Evolutionary conservation across 2,797 vertebrate species (phyloP).

Genomic region (Scyliorhinus canicula): DNA sequence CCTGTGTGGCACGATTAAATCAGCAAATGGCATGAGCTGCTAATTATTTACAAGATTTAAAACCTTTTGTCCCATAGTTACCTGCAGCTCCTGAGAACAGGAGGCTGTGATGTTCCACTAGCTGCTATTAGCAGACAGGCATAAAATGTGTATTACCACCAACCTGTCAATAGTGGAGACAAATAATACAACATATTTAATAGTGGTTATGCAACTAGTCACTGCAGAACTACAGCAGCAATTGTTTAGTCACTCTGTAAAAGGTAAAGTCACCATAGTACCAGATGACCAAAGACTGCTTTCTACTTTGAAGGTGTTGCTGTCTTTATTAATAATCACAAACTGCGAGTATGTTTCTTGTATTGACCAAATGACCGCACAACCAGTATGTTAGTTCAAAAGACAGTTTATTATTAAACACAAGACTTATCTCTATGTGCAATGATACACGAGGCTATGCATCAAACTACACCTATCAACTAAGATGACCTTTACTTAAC

Average conservation of each 20-base stretch:
- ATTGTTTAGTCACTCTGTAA: not conserved
- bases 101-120: not conserved
- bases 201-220: not conserved
- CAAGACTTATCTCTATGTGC: no score
- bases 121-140: not conserved
- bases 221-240: not conserved
- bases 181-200: not conserved
- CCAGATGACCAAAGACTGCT: no score
- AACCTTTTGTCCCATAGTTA: not conserved
- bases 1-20: not conserved
- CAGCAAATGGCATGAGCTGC: not conserved
- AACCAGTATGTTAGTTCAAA: no score
- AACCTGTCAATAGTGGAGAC: not conserved
- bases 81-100: not conserved
- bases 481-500: no score
- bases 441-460: no score
- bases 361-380: no score
- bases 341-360: no score
- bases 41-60: not conserved
- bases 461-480: no score
- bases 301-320: no score
- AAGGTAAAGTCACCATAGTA: no score
- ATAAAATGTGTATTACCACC: not conserved
- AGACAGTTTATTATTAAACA: no score
- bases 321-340: no score